Evolutionary conservation across 2,888 invertebrate genomes (phyloP).

Genomic region (Alitta virens): DNA sequence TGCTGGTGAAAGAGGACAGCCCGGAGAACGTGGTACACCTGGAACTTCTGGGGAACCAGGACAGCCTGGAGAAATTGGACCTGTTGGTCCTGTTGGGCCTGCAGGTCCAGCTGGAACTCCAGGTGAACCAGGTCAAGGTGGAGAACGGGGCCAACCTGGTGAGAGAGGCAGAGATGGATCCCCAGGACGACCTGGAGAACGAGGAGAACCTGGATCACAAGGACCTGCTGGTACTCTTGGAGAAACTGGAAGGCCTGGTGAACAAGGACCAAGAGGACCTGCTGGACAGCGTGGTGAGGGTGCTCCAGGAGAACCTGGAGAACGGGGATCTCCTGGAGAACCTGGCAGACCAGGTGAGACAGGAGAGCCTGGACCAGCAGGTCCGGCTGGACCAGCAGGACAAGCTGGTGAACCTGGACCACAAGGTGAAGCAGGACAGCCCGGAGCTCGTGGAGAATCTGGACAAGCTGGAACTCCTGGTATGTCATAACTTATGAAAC

Average conservation of each 20-base stretch:
- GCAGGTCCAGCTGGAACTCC: conserved; percentile 17
- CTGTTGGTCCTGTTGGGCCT: conserved; percentile 17
- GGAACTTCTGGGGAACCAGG: conserved; percentile 11
- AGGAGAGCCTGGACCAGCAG: conserved; percentile 22
- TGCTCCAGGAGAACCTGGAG: conserved; percentile 8
- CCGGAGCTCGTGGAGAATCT: conserved; percentile 8
- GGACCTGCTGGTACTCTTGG: conserved; percentile 15
- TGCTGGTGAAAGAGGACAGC: conserved; percentile 11
- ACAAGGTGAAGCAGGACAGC: conserved; percentile 8
- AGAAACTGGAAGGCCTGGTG: conserved; percentile 12
- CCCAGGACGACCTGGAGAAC: conserved; percentile 18
- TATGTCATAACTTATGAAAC: too few relatives aligned
- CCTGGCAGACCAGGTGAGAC: conserved; percentile 17
- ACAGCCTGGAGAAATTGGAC: conserved; percentile 5
- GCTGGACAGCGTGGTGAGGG: conserved; percentile 11
- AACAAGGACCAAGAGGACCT: conserved; percentile 8
- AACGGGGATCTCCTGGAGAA: conserved; percentile 9
- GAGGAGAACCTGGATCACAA: conserved; percentile 14
- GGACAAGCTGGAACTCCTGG: conserved; percentile 16
- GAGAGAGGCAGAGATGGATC: conserved; percentile 18
- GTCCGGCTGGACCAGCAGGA: conserved; percentile 18
- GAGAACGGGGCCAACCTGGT: conserved; percentile 17
- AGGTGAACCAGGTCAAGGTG: conserved; percentile 19
- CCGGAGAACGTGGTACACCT: conserved; percentile 17
- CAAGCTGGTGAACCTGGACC: conserved; percentile 18